Base-by-base conservation (phyloP, 35 echinoderm and acorn worm genomes). In the Patiria miniata region DNA sequence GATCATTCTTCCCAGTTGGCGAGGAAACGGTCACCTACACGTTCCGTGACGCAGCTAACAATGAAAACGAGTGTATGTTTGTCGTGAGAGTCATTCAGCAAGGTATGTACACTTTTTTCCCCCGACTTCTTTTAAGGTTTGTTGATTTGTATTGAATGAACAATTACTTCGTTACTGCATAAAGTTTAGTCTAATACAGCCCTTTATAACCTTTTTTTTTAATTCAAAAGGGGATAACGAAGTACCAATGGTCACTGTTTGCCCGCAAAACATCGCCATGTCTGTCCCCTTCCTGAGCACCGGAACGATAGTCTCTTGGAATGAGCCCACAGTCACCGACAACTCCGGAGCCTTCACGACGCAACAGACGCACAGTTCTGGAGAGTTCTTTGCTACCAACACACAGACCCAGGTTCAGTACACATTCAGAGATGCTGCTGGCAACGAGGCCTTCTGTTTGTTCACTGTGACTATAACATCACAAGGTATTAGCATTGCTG, bases 31-130 rank as follows among this genome's bases (percentile, higher is more conserved):
- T 93, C 7, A 44, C 15, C 1, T 93, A 93, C 37, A 32, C 76
- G 8, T 83, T 77, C 52, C 39, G 22, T 26, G 91, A 93, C 61
- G 80, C 38, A 28, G 80, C 85, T 44, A 85, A 85, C 37, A 93
- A 93, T 57, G 58, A 84, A 83, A 85, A 61, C 14, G 39, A 7
- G 18, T 93, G 91, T 28, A 17, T 18, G 12, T 93, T 93, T 85
- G 69, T 51, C 12, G 73, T 93, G 18, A 93, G 44, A 47, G 91
- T 93, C 6, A 79, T 61, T 33, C 40, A 82, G 51, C 40, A 28
- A 52, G 51, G 59, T 61, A 26, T 68, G 22, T 22, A 28, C 33
- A 33, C 33, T 9, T 23, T 1, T 19, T 36, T 1, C 14, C 61
- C 61, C 26, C 12, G 4, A 47, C 4, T 47, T 12, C 42, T 4